These are phyloP conservation scores for Anoplolepis gracilipes DNA, from an alignment of 1,140 invertebrate genomes.

Conservation along the genomic window DNA sequence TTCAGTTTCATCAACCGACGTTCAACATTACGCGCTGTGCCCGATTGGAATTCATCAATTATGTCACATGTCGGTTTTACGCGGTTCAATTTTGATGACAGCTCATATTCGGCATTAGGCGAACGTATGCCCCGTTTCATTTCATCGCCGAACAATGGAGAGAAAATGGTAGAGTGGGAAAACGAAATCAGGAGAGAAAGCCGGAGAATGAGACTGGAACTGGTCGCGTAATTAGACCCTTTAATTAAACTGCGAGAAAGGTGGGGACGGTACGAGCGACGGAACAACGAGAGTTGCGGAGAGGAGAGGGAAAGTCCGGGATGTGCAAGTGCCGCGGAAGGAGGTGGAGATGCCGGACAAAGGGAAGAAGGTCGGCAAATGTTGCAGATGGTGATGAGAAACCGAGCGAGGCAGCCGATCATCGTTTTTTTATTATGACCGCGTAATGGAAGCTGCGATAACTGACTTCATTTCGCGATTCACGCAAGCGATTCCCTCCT, in stretches of 20 bases:
- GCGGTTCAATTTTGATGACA: constrained; percentile 46
- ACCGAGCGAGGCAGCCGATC: constrained; percentile 20
- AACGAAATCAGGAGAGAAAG: constrained; percentile 47
- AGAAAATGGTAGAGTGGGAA: background rate
- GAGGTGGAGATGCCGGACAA: constrained; percentile 41
- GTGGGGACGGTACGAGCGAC: constrained; percentile 9
- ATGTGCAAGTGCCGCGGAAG: constrained; percentile 3
- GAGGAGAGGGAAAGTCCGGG: background rate
- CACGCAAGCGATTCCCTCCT: constrained; percentile 47
- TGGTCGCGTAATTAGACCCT: constrained; percentile 69
- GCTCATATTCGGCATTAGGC: constrained; percentile 53
- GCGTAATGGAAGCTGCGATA: constrained; percentile 61
- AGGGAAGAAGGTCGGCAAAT: constrained; percentile 25
- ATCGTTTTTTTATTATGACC: constrained; percentile 62
- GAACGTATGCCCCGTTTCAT: constrained; percentile 49
- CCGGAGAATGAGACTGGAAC: constrained; percentile 43
- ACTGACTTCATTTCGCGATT: constrained; percentile 57
- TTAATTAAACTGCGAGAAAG: constrained; percentile 70
- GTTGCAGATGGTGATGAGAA: constrained; percentile 44
- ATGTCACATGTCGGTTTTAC: constrained; percentile 43
- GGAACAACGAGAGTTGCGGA: background rate
- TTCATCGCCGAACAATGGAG: constrained; percentile 40
- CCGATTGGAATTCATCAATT: constrained; percentile 55
- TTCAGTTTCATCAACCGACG: constrained; percentile 41
- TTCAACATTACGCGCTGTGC: constrained; percentile 26